Percentiles rank a stretch among this genome's conserved stretches.
phyloP scores from a whole-genome alignment of 2,113 vertebrate genomes.

The Oncorhynchus mykiss region DNA sequence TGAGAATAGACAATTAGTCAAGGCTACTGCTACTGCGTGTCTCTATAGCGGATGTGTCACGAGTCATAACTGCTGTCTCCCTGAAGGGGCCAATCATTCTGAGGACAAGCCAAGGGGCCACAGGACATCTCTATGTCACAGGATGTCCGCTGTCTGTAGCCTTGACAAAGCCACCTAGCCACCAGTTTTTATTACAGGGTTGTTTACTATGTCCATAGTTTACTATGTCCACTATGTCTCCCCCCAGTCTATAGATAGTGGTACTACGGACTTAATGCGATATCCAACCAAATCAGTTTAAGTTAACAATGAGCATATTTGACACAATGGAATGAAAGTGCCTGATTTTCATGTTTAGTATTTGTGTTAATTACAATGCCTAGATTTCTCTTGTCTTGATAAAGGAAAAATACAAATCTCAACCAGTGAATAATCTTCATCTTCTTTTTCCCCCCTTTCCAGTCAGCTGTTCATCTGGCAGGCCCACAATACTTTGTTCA shows the following conservation, averaged over 20 bases:
- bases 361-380: too few species aligned
- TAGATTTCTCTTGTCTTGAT: too few species aligned
- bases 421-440: too few species aligned
- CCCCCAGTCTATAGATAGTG: background rate
- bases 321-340: too few species aligned
- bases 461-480: conserved; percentile 99
- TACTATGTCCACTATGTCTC: background rate
- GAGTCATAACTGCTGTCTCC: background rate
- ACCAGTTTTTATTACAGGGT: background rate
- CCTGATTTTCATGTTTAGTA: too few species aligned
- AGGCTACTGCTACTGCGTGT: background rate
- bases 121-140: background rate
- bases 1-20: background rate
- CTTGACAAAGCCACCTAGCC: background rate
- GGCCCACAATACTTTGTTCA: conserved; percentile 94
- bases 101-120: background rate
- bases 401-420: too few species aligned
- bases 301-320: too few species aligned
- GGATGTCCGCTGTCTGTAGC: too few species aligned
- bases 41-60: background rate
- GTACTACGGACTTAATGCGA: background rate
- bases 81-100: background rate
- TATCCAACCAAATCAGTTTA: background rate
- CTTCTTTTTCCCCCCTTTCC: conserved; percentile 36
- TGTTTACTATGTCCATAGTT: background rate